Percentiles rank a stretch among this genome's conserved stretches.
phyloP scores from a whole-genome alignment of 2,888 invertebrate species.

The Morpho helenor region DNA sequence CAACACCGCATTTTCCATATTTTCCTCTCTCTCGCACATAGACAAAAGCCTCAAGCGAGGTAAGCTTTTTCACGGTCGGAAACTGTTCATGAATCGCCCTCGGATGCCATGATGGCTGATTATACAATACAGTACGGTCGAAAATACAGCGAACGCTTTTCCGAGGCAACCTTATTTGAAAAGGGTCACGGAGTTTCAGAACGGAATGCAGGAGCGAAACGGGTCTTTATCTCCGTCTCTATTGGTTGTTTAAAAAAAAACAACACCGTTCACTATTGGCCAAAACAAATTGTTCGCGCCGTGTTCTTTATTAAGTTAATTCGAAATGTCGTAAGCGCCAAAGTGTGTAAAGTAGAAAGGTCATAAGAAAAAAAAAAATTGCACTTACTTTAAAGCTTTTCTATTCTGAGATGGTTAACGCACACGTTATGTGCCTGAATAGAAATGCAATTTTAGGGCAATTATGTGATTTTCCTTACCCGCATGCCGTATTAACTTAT shows the following conservation, averaged over 20 bases:
- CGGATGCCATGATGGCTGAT: constrained; percentile 78
- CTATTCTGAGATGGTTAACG: constrained; percentile 30
- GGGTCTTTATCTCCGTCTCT: constrained; percentile 68
- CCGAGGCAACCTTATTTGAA: constrained; percentile 37
- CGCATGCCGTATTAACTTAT: constrained; percentile 7
- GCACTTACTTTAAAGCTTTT: constrained; percentile 31
- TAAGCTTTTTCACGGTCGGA: constrained; percentile 57
- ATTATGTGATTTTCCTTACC: constrained; percentile 31
- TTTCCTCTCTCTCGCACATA: constrained; percentile 38
- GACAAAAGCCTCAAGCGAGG: constrained; percentile 51
- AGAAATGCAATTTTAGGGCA: constrained; percentile 61
- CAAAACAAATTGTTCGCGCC: constrained; percentile 76
- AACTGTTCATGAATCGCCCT: constrained; percentile 62
- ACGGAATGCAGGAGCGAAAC: constrained; percentile 51
- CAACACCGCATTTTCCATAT: constrained; percentile 29
- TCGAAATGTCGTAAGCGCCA: constrained; percentile 53
- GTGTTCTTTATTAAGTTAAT: constrained; percentile 61
- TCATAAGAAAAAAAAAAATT: constrained; percentile 31
- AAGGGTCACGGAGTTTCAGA: constrained; percentile 47
- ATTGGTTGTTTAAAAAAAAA: constrained; percentile 75
- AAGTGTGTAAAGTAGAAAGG: constrained; percentile 32
- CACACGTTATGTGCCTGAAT: constrained; percentile 32
- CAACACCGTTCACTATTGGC: constrained; percentile 67
- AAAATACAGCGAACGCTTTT: constrained; percentile 59
- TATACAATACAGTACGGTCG: constrained; percentile 72